Evolutionary conservation across 30 jellyfish, hydroid and myxozoan genomes (phyloP), one percentile per base, ranked within the genome.

Genomic region (Sanderia malayensis): DNA sequence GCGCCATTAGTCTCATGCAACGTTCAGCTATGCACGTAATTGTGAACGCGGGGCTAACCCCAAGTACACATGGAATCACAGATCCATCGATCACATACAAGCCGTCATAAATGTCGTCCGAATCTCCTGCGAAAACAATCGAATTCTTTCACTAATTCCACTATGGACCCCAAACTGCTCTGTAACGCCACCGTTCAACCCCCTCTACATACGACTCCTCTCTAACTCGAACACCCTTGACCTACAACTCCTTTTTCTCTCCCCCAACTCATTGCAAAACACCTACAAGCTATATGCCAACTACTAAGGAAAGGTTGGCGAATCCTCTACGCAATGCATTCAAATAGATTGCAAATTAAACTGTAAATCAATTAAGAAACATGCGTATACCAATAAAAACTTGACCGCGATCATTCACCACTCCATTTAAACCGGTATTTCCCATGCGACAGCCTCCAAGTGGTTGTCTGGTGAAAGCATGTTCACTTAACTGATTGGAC

Each of bases 361-460:
- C 61, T 23, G 58, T 2, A 1, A 32, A 23, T n/a, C 2, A 11
- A 18, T 6, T 4, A 23, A n/a, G 20, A 44, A 22, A 8, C 34
- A 37, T 22, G 19, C 30, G 26, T 17, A 24, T 74, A 85, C 99
- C 99, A 18, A 93, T 93, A 70, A 93, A 93, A 23, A 93, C 87
- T 44, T 74, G 96, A 17, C 99, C 99, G 53, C 76, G 45, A 79
- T 93, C 97, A 46, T 93, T 86, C 8, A 93, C 99, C 26, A 93
- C 99, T 0, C 99, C 99, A 71, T 80, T 65, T 23, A 64, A 49
- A 27, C 99, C 99, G 1, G 96, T 59, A 52, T 93, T 96, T 17
- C 99, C 99, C 99, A 93, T 93, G 23, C 94, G 58, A 58, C 99
- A 93, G 34, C 99, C 99, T 18, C 99, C 99, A 23, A 93, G 81